A percentile compares a stretch with the other conserved stretches of the same genome.
phyloP scores from a whole-genome alignment of 2,888 invertebrate species.

The Ischnura elegans region DNA sequence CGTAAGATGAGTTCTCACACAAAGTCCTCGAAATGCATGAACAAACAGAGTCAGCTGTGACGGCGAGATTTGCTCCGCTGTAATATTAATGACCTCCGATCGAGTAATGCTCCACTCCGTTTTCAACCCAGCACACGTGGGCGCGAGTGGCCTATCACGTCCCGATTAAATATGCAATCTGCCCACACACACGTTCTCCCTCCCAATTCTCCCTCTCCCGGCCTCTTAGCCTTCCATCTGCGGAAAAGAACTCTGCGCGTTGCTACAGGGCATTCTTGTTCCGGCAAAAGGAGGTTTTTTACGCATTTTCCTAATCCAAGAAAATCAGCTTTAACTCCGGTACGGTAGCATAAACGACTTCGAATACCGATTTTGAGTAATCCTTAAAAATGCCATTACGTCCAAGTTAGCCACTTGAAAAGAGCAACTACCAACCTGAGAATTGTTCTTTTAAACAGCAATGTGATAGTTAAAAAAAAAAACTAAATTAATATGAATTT shows the following conservation, averaged over 20 bases:
- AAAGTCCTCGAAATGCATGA: neutral
- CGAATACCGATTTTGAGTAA: too few relatives aligned
- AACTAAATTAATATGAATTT: too few relatives aligned
- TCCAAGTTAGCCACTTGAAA: too few relatives aligned
- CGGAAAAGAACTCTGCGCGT: neutral
- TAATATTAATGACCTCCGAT: neutral
- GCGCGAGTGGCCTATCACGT: neutral
- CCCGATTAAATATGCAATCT: neutral
- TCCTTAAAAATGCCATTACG: too few relatives aligned
- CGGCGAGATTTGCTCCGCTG: neutral
- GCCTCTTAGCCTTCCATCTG: neutral
- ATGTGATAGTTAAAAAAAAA: too few relatives aligned
- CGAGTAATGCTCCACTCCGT: neutral
- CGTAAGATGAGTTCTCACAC: too few relatives aligned
- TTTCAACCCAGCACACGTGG: neutral
- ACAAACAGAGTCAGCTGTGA: neutral
- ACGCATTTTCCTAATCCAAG: too few relatives aligned
- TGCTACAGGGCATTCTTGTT: neutral
- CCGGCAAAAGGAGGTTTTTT: too few relatives aligned
- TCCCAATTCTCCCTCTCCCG: neutral
- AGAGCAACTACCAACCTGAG: too few relatives aligned
- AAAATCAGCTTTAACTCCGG: too few relatives aligned
- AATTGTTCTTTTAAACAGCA: too few relatives aligned
- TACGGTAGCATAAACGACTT: too few relatives aligned
- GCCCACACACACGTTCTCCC: neutral